A percentile compares a stretch with the other conserved stretches of the same genome.
Conservation (phyloP, 2,113 vertebrate species). For the Prionailurus viverrinus region DNA sequence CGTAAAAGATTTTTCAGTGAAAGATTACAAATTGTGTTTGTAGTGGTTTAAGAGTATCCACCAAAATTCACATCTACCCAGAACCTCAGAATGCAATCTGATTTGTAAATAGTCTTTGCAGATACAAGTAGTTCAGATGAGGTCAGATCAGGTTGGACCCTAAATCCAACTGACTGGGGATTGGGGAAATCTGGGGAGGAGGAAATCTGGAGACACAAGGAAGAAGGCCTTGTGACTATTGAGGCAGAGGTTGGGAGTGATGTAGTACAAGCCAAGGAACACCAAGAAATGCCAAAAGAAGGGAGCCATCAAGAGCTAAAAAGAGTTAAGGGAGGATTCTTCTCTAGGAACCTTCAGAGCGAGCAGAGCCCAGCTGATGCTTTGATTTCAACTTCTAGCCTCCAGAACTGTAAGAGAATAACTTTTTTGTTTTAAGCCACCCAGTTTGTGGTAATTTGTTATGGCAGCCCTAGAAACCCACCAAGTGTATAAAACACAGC, state of each 20-base stretch:
- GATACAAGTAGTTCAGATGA: not conserved
- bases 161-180: not conserved
- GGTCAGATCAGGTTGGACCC: not conserved
- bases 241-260: not conserved
- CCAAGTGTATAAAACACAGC: not conserved
- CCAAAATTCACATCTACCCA: not conserved
- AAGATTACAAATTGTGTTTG: not conserved
- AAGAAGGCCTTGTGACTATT: not conserved
- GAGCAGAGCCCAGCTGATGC: not conserved
- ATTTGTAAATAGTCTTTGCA: not conserved
- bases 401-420: not conserved
- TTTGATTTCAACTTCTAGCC: not conserved
- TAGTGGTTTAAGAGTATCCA: not conserved
- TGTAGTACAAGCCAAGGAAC: not conserved
- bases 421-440: not conserved
- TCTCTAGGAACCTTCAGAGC: not conserved
- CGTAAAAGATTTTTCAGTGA: not conserved
- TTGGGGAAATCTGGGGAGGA: not conserved
- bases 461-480: not conserved
- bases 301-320: not conserved
- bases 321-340: not conserved
- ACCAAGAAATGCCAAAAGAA: not conserved
- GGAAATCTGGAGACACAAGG: not conserved
- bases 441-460: not conserved
- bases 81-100: not conserved